Conservation (phyloP, 2,797 vertebrate species). For the Girardinus metallicus region DNA sequence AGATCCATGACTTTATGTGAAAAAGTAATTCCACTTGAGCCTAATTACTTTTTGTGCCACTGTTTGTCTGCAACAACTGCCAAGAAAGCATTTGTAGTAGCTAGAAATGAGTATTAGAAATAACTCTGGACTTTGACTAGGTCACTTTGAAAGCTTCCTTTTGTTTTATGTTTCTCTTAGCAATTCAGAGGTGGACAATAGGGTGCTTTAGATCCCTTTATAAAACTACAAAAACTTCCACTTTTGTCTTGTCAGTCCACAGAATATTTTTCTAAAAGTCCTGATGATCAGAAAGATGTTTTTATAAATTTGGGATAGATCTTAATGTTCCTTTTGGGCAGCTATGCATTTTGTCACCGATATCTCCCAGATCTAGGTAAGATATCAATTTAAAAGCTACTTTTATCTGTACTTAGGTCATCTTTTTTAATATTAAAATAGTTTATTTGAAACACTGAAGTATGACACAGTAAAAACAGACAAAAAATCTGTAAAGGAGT, state of each 20-base stretch:
- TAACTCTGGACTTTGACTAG: not conserved
- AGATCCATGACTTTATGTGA: not conserved
- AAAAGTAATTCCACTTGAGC: not conserved
- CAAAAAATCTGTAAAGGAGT: slow-evolving; percentile 39
- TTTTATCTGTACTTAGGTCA: not conserved
- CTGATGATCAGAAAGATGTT: not conserved
- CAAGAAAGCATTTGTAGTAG: not conserved
- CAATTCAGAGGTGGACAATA: not conserved
- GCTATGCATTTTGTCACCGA: not conserved
- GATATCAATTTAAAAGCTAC: not conserved
- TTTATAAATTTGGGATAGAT: not conserved
- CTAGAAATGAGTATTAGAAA: not conserved
- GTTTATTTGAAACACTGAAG: not conserved
- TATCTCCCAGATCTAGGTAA: not conserved
- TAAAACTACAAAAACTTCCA: not conserved
- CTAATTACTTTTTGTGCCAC: not conserved
- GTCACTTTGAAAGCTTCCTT: not conserved
- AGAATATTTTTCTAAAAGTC: not conserved
- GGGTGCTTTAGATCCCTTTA: not conserved
- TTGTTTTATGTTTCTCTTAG: not conserved
- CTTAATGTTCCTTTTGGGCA: not conserved
- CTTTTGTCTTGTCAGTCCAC: not conserved
- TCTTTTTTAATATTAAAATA: not conserved
- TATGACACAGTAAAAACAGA: slow-evolving; percentile 74
- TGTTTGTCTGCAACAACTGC: not conserved